These are phyloP conservation scores for Oligia fasciuncula DNA, from an alignment of 2,888 invertebrate genomes.

Conservation along the genomic window DNA sequence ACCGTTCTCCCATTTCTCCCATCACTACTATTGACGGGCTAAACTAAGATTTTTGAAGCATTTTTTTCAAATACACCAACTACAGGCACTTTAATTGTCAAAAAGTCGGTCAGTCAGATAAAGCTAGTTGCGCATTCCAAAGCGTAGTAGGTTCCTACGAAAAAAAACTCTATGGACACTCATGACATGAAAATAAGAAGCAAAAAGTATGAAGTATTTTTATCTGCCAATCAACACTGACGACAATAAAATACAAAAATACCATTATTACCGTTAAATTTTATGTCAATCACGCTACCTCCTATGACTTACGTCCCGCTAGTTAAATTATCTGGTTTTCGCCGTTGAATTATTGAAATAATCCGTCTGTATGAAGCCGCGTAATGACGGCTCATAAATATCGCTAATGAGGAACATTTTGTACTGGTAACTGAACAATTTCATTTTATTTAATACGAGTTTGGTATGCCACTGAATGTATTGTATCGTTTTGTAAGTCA, in stretches of 20 bases:
- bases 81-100: neutral
- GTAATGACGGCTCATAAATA: conserved; percentile 75
- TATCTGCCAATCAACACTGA: neutral
- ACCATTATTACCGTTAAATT: neutral
- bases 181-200: neutral
- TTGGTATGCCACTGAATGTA: conserved; percentile 8
- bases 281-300: conserved; percentile 16
- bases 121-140: neutral
- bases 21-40: no score
- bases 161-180: no score
- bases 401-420: conserved; percentile 66
- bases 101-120: neutral
- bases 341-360: conserved; percentile 84
- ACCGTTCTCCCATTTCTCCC: neutral
- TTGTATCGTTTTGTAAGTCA: conserved; percentile 11
- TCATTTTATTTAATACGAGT: conserved; percentile 55
- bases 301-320: conserved; percentile 51
- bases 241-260: neutral
- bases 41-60: neutral
- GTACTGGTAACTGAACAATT: conserved; percentile 56
- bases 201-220: neutral
- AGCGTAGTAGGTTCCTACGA: no score
- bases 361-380: conserved; percentile 78
- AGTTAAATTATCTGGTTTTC: conserved; percentile 82
- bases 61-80: neutral